Evolutionary conservation across 2,888 invertebrate genomes (phyloP), one percentile per base, ranked within the genome.

Genomic region (Antheraea assamensis): DNA sequence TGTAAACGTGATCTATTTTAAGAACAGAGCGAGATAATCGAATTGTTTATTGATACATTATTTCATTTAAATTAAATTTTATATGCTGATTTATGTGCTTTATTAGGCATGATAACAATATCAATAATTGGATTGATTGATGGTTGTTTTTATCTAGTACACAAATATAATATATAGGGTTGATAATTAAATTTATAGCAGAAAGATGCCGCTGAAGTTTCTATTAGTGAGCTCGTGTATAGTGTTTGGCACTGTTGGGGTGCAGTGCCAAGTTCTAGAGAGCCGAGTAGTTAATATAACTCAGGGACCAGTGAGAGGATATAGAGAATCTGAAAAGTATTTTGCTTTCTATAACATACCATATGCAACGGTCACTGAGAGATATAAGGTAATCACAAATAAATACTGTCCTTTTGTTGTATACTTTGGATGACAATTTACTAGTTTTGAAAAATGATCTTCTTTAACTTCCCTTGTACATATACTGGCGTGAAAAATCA

Each of bases 281-380:
- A 35, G 35, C 21, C 77, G 75, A 24, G 72, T 83, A 21, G 83
- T 88, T n/a, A 74, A 77, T 8, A 82, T 77, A n/a, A 73, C 75
- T 5, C 87, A 88, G 71, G 88, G 88, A 0, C 78, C 78, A 8
- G 83, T 88, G 27, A 79, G 83, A 7, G 88, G 88, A 0, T 85
- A 83, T 74, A 85, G 77, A 31, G 80, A 84, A 5, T 72, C 79
- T 0, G 78, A 75, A 3, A 78, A 81, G 17, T 49, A 87, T 24
- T 88, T 78, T 72, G 76, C 73, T 0, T 90, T 87, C 74, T 84
- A 83, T 27, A 83, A 84, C 61, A 83, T 90, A 31, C 88, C 88
- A 0, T 90, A 89, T 52, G 89, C 88, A 0, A 87, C 85, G 3
- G 85, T 83, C 0, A 73, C 30, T 4, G 72, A 73, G 24, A 68